These are phyloP conservation scores for Xerus inauris DNA, from an alignment of 2,113 vertebrate genomes.

Conservation along the genomic window DNA sequence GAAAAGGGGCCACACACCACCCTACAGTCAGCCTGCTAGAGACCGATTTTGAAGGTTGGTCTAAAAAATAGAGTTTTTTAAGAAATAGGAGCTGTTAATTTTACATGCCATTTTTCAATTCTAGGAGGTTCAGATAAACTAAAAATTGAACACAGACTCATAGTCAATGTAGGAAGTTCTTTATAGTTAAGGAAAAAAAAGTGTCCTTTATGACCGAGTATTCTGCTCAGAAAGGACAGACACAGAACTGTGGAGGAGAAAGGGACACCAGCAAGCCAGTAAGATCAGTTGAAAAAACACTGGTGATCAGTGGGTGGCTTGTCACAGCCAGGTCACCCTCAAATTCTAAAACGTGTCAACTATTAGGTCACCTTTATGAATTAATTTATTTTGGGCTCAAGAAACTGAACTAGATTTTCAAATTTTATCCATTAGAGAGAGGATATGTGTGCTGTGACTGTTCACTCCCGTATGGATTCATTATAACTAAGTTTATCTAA, in stretches of 20 bases:
- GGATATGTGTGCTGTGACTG: neutral
- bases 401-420: slow-evolving; percentile 54
- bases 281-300: slow-evolving; percentile 41
- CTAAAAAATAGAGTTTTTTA: neutral
- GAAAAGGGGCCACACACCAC: neutral
- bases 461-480: neutral
- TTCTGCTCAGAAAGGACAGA: slow-evolving; percentile 47
- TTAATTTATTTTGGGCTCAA: slow-evolving; percentile 62
- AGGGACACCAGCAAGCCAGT: slow-evolving; percentile 19
- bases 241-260: slow-evolving; percentile 23
- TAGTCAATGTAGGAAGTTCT: neutral
- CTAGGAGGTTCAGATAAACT: neutral
- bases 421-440: neutral
- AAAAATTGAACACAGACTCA: neutral
- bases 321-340: slow-evolving; percentile 70
- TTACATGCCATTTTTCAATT: slow-evolving; percentile 9
- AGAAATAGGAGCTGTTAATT: neutral
- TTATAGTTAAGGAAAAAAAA: neutral
- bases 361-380: slow-evolving; percentile 69
- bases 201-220: neutral
- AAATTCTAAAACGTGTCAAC: slow-evolving; percentile 67
- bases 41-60: neutral
- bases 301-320: slow-evolving; percentile 61
- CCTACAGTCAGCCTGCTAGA: neutral
- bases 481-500: neutral